These are phyloP conservation scores for Trichomalopsis sarcophagae DNA, from an alignment of 1,140 invertebrate genomes.

Conservation along the genomic window DNA sequence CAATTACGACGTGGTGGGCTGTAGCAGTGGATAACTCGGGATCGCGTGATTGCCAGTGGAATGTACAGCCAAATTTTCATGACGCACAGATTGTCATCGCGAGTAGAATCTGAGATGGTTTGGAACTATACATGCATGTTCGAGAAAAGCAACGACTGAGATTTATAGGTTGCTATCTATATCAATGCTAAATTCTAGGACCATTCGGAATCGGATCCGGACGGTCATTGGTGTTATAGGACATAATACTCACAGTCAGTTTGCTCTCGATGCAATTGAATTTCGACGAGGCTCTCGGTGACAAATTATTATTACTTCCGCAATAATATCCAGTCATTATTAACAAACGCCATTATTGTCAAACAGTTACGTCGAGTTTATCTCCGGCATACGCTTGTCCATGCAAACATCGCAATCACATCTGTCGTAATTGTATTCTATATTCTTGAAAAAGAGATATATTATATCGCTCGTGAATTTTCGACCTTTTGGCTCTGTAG, in stretches of 20 bases:
- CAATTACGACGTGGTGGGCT: neutral
- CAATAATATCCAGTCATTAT: slow-evolving; percentile 49
- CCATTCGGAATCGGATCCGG: neutral
- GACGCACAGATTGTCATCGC: too few species aligned
- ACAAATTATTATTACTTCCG: slow-evolving; percentile 61
- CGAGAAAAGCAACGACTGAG: too few species aligned
- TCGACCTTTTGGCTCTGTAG: too few species aligned
- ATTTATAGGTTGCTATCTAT: neutral
- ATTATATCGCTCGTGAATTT: too few species aligned
- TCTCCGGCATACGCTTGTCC: neutral
- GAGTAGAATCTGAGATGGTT: too few species aligned
- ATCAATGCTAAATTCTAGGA: neutral
- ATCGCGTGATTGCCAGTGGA: neutral
- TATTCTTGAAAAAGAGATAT: too few species aligned
- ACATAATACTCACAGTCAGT: neutral
- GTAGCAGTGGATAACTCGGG: neutral
- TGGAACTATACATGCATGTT: too few species aligned
- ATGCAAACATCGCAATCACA: too few species aligned
- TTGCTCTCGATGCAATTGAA: slow-evolving; percentile 52
- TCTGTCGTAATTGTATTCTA: too few species aligned
- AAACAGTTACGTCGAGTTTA: neutral
- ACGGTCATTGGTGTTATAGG: neutral
- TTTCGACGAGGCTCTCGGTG: slow-evolving; percentile 43
- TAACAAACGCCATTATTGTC: slow-evolving; percentile 48
- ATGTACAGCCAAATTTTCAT: too few species aligned